Evolutionary conservation across 2,797 vertebrate genomes (phyloP).

Genomic region (Epinephelus coioides): DNA sequence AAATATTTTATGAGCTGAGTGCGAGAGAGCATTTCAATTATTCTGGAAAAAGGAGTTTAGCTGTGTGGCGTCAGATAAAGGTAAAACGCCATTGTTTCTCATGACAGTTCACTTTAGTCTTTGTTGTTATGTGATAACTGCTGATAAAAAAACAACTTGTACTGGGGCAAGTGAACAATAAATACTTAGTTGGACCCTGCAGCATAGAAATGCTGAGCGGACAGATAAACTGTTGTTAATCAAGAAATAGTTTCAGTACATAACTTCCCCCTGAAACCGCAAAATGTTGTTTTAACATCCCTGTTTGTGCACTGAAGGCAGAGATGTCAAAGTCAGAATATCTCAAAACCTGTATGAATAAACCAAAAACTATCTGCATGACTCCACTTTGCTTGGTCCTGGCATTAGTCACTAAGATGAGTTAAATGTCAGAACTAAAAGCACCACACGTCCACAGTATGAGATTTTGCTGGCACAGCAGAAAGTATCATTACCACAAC

Average conservation of each 20-base stretch:
- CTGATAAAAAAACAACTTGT: no score
- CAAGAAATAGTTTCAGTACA: not conserved
- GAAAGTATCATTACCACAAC: not conserved
- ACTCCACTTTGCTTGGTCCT: not conserved
- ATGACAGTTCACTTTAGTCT: no score
- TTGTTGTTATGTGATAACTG: no score
- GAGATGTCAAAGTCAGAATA: not conserved
- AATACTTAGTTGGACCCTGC: no score
- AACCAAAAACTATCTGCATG: not conserved
- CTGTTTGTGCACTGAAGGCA: not conserved
- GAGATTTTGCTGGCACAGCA: not conserved
- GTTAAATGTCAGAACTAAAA: not conserved
- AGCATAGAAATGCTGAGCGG: not conserved
- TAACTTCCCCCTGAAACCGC: not conserved
- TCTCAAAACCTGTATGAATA: not conserved
- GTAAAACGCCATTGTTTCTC: no score
- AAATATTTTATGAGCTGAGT: no score
- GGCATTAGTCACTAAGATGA: not conserved
- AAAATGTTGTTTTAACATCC: not conserved
- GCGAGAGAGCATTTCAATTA: no score
- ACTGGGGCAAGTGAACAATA: no score
- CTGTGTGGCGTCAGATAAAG: no score
- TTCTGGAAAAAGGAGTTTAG: no score
- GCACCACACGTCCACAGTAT: not conserved
- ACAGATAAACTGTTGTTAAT: not conserved